phyloP scores from a whole-genome alignment of 2,113 vertebrate genomes.

The Prunella fulvescens region DNA sequence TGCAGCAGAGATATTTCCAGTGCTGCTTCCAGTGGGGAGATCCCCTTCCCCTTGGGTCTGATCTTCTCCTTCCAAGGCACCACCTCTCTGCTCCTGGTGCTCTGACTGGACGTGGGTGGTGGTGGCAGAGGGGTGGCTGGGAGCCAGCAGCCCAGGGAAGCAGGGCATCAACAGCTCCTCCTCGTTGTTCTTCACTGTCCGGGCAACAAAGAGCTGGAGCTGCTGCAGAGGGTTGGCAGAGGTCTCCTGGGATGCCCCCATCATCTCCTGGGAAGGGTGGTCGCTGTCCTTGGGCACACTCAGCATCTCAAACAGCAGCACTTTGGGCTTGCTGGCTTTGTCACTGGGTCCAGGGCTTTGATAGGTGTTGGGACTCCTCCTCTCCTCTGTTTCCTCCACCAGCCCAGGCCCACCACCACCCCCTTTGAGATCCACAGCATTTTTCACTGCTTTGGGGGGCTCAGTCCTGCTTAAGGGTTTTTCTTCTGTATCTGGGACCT shows the following conservation, averaged over 20 bases:
- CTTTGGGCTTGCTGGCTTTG: neutral
- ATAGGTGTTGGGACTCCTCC: neutral
- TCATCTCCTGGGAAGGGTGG: neutral
- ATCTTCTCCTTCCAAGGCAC: neutral
- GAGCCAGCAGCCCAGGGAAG: constrained; percentile 8
- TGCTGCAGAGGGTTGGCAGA: constrained; percentile 60
- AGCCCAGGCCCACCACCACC: neutral
- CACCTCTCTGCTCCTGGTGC: neutral
- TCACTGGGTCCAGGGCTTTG: neutral
- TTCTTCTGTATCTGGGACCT: neutral
- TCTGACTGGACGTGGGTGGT: neutral
- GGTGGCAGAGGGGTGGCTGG: neutral
- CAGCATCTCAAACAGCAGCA: constrained; percentile 18
- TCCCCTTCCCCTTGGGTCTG: neutral
- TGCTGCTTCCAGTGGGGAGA: fast-evolving
- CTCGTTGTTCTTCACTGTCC: constrained; percentile 54
- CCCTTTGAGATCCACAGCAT: neutral
- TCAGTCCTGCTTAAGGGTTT: neutral
- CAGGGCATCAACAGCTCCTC: constrained; percentile 46
- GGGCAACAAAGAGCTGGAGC: constrained; percentile 66
- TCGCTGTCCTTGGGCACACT: neutral
- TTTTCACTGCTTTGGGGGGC: neutral
- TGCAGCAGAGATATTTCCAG: neutral
- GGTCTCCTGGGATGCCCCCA: neutral
- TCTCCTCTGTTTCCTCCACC: neutral